A percentile compares a stretch with the other conserved stretches of the same genome.
Conservation (phyloP, 2,113 vertebrate species). For the Helogale parvula region DNA sequence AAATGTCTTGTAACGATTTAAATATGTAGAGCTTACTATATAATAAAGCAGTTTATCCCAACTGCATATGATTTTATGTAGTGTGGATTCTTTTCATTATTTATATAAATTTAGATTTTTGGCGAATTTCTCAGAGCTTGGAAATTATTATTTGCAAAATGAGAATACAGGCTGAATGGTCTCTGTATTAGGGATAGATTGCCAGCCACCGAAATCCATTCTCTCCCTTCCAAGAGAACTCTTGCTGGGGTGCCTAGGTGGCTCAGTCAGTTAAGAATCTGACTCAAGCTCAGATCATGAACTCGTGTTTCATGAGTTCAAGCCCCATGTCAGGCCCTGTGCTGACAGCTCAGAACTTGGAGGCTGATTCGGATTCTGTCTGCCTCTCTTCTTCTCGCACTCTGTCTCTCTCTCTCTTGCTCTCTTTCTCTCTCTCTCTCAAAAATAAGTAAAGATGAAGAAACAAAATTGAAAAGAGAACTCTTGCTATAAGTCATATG, state of each 20-base stretch:
- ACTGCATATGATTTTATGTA: not conserved
- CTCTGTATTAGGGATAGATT: not conserved
- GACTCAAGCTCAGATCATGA: too few species aligned
- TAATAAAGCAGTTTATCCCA: not conserved
- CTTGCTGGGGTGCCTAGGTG: not conserved
- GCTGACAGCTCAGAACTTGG: too few species aligned
- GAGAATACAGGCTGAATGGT: not conserved
- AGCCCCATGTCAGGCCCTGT: too few species aligned
- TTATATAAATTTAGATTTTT: not conserved
- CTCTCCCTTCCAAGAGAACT: not conserved
- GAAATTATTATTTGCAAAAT: conserved; percentile 5
- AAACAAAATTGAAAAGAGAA: too few species aligned
- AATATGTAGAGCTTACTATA: not conserved
- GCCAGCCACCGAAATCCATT: not conserved
- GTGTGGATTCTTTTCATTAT: not conserved
- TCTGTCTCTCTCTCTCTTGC: too few species aligned
- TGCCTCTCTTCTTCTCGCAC: too few species aligned
- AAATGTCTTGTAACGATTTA: not conserved
- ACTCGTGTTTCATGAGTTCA: too few species aligned
- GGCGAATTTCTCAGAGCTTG: not conserved
- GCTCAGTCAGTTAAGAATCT: too few species aligned
- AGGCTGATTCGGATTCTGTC: too few species aligned
- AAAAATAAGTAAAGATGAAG: too few species aligned
- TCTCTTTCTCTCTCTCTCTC: too few species aligned
- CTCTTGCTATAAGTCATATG: too few species aligned